These are phyloP conservation scores for Anthopleura sola DNA, from an alignment of 64 coral and sea anemone genomes.

Conservation along the genomic window DNA sequence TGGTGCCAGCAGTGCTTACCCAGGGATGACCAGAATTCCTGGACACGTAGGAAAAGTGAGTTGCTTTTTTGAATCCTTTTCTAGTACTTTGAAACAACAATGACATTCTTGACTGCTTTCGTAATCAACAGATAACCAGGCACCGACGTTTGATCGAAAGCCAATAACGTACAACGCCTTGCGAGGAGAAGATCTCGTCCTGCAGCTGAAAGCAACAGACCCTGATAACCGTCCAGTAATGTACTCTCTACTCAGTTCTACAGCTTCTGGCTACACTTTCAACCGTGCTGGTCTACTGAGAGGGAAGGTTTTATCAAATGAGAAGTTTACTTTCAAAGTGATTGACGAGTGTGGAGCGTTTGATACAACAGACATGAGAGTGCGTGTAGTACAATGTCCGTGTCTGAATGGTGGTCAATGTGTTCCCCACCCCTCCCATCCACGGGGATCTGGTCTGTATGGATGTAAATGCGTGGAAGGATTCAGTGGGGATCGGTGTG, in stretches of 20 bases:
- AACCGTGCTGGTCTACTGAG: no score
- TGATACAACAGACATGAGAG: background rate
- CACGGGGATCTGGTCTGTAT: conserved; percentile 51
- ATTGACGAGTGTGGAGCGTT: conserved; percentile 9
- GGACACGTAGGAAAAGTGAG: conserved; percentile 29
- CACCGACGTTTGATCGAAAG: background rate
- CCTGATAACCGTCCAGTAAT: conserved; percentile 30
- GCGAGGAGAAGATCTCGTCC: no score
- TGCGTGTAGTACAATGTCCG: conserved; percentile 8
- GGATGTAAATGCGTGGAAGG: conserved; percentile 13
- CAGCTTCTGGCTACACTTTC: no score
- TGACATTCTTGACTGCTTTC: no score
- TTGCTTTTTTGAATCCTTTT: no score
- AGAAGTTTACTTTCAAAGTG: no score
- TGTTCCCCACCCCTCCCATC: conserved; percentile 18
- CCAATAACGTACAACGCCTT: background rate
- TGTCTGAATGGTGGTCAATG: conserved; percentile 46
- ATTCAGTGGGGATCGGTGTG: conserved; percentile 24
- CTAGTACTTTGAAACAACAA: no score
- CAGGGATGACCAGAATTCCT: background rate
- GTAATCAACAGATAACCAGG: background rate
- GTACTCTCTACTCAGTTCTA: no score
- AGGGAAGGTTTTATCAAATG: no score
- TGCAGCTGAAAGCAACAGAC: conserved; percentile 12
- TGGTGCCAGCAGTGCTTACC: conserved; percentile 45